These are phyloP conservation scores for Cistogaster globosa DNA, from an alignment of 2,888 invertebrate species.

Conservation along the genomic window DNA sequence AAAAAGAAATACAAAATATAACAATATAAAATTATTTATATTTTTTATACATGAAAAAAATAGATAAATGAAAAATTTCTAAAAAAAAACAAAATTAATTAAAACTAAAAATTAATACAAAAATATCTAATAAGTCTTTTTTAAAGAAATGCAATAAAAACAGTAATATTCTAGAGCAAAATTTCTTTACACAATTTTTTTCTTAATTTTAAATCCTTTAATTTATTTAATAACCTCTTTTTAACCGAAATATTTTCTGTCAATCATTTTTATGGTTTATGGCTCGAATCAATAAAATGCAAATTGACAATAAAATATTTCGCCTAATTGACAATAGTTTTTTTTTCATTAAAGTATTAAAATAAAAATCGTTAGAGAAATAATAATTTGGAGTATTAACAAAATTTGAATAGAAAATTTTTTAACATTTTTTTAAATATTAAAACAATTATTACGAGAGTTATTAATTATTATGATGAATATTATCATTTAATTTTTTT, in stretches of 20 bases:
- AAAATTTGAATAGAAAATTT: background rate
- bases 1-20: slow-evolving; percentile 16
- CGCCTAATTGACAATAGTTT: slow-evolving; percentile 78
- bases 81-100: slow-evolving; percentile 19
- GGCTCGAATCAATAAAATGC: slow-evolving; percentile 79
- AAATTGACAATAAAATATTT: slow-evolving; percentile 80
- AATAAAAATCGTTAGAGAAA: slow-evolving; percentile 71
- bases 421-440: background rate
- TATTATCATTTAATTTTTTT: too few relatives aligned
- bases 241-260: slow-evolving; percentile 72
- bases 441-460: too few relatives aligned
- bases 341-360: slow-evolving; percentile 70
- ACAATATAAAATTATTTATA: slow-evolving; percentile 69
- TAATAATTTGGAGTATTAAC: too few relatives aligned
- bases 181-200: background rate
- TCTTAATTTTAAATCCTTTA: too few relatives aligned
- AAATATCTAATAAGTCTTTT: slow-evolving; percentile 16
- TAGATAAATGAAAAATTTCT: slow-evolving; percentile 55
- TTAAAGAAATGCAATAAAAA: slow-evolving; percentile 30
- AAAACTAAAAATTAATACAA: slow-evolving; percentile 36
- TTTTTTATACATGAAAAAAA: slow-evolving; percentile 72
- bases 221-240: background rate
- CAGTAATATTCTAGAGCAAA: slow-evolving; percentile 36
- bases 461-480: too few relatives aligned
- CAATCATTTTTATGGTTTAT: slow-evolving; percentile 78